Evolutionary conservation across 1,140 invertebrate species (phyloP).

Genomic region (Ceratosolen solmsi): DNA sequence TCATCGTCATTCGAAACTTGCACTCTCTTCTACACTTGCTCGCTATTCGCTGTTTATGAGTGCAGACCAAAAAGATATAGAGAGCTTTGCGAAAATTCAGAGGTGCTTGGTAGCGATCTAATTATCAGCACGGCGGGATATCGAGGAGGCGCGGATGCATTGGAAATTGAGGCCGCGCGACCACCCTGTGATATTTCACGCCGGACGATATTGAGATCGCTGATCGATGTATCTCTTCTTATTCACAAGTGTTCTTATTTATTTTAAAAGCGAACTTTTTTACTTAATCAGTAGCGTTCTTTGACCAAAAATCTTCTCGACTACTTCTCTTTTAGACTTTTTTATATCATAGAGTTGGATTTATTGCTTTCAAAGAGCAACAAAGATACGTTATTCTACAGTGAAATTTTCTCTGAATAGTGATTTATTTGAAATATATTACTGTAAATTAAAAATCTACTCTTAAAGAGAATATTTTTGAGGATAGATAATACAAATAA

Average conservation of each 20-base stretch:
- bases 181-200: constrained; percentile 46
- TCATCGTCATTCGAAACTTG: background rate
- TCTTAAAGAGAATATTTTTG: background rate
- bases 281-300: background rate
- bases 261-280: background rate
- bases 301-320: background rate
- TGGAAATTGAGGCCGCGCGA: constrained; percentile 25
- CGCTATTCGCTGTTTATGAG: constrained; percentile 9
- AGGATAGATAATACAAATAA: background rate
- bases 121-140: constrained; percentile 68
- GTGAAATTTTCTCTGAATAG: background rate
- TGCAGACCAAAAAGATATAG: constrained; percentile 10
- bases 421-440: background rate
- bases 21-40: background rate
- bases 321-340: background rate
- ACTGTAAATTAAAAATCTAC: background rate
- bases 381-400: too few species aligned
- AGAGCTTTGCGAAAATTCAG: constrained; percentile 38
- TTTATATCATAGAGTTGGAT: too few species aligned
- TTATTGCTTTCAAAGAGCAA: too few species aligned
- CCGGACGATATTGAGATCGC: constrained; percentile 9
- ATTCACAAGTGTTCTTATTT: background rate
- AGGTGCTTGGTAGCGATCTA: constrained; percentile 68
- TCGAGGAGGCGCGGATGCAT: background rate
- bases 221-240: constrained; percentile 44